Evolutionary conservation across 2,113 vertebrate genomes (phyloP), one percentile per base, ranked within the genome.

Genomic region (Cepphus grylle): DNA sequence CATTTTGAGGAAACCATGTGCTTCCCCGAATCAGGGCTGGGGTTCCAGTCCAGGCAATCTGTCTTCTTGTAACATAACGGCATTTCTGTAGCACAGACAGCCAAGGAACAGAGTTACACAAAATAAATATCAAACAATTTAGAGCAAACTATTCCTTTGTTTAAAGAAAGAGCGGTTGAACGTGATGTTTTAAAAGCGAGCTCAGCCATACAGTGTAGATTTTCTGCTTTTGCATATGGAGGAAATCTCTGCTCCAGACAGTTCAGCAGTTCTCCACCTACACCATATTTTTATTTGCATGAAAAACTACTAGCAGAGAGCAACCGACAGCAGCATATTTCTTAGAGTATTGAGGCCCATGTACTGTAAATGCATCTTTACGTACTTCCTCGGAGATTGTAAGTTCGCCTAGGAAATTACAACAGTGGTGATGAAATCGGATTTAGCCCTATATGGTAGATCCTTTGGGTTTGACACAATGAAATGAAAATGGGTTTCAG

Each of bases 11-110:
- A 96, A 97, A 94, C 93, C 93, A 78, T 59, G 93, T 96, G 89
- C 91, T 97, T 97, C 93, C 97, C 95, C 90, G 89, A 88, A 90
- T 70, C 91, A 32, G 87, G 59, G 84, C 71, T 87, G 78, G 84
- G 62, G 87, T 96, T 82, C 90, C 90, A 96, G 81, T 27, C 63
- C 74, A 25, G 86, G 81, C 93, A 94, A 88, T 89, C 86, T 93
- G 74, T 87, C 95, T 90, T 71, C 53, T 86, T 72, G 84, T 79
- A 94, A 62, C 53, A 36, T 30, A 83, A 29, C 53, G 82, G 63
- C 78, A 53, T 56, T 85, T 87, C 84, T 58, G 30, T 38, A 80
- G 73, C 74, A 30, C 1, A 66, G 89, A 89, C 78, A 91, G 91
- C 84, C 63, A 80, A 85, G 62, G 78, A 90, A 81, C 23, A 29